Percentiles rank a stretch among this genome's conserved stretches.
These are phyloP conservation scores for Chlorodrepanis virens DNA, from an alignment of 2,113 vertebrate genomes.

Conservation along the genomic window DNA sequence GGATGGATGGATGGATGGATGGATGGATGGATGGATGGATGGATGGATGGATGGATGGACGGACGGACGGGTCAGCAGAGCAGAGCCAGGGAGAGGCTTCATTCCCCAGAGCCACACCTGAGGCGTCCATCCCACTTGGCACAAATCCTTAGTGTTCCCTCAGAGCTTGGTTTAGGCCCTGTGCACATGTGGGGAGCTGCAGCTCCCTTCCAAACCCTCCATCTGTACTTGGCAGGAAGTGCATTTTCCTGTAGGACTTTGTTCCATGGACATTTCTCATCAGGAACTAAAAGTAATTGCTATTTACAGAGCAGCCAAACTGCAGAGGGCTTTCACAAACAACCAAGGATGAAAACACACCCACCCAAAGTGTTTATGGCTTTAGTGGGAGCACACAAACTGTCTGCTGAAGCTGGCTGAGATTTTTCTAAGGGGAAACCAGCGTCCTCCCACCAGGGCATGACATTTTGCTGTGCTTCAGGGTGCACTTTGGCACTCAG, in stretches of 20 bases:
- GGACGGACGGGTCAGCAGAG: neutral
- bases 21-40: too few relatives aligned
- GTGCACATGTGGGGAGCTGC: accelerated
- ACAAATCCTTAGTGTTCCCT: accelerated
- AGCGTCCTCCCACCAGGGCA: neutral
- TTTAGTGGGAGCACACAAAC: neutral
- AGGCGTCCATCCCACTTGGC: accelerated
- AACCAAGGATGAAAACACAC: neutral
- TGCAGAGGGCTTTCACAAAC: neutral
- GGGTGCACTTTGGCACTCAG: accelerated
- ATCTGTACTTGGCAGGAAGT: neutral
- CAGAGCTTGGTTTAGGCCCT: accelerated
- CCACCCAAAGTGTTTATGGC: accelerated
- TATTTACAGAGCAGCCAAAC: neutral
- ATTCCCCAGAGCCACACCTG: neutral
- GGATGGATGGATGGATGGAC: too few relatives aligned
- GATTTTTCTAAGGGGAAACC: neutral
- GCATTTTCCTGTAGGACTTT: neutral
- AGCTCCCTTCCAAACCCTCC: neutral
- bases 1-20: neutral
- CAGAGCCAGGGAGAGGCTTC: neutral
- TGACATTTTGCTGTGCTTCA: neutral
- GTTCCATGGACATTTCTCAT: neutral
- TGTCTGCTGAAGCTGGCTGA: neutral
- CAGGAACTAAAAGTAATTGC: neutral